Base-by-base conservation (phyloP, 2,888 invertebrate species). In the Drosophila anceps region DNA sequence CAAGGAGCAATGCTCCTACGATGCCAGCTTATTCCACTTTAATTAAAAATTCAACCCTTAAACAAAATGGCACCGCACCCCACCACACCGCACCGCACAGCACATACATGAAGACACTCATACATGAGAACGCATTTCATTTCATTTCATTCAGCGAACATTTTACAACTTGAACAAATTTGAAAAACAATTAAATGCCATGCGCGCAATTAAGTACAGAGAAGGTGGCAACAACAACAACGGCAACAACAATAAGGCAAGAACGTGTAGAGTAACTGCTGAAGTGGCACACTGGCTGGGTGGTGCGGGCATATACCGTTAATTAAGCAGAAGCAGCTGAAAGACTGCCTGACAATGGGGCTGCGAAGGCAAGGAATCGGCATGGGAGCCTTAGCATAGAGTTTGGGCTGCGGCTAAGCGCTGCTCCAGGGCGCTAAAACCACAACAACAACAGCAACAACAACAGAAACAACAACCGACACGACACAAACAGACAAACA, bases 111-210 rank as follows among this genome's bases (percentile, higher is more conserved):
- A 57, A 46, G 46, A 69, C 39, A 54, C 60, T 61, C 35, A 54
- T 20, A 62, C 39, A 50, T 65, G 61, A 15, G n/a, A 66, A 62
- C 74, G 59, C 70, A 78, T 70, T 81, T 79, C 61, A 71, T 74
- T 81, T 80, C 74, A 71, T 74, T 81, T 80, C 74, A 71, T 74
- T 80, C 79, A 74, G 83, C 76, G 82, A 70, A 83, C 81, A 82
- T 77, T 90, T 87, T 88, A 88, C 90, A 86, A 81, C 76, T 90
- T 75, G 86, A 90, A 88, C 86, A 88, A 87, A 87, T 90, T 91
- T 90, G 89, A 91, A 91, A 91, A 91, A 92, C 92, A 92, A 91
- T 91, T 91, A 91, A 91, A 92, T 92, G 90, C 89, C 91, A 91
- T 91, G 91, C 90, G 92, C 91, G 88, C 92, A 91, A 92, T 91